phyloP scores from a whole-genome alignment of 2,888 invertebrate species.

The Hypercompe scribonia region DNA sequence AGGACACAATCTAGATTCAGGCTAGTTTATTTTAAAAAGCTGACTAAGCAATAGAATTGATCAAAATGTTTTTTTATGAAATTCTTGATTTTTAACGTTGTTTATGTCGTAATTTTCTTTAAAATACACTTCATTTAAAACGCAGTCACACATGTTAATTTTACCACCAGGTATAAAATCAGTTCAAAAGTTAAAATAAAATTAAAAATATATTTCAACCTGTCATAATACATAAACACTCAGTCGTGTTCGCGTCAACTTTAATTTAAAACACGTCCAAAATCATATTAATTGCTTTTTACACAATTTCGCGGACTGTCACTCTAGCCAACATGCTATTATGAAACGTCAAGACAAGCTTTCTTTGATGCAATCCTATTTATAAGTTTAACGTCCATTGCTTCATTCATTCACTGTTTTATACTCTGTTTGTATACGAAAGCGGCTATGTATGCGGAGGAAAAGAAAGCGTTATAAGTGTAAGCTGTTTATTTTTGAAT shows the following conservation, averaged over 20 bases:
- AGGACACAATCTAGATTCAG: no score
- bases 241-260: slow-evolving; percentile 48
- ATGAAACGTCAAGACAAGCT: slow-evolving; percentile 40
- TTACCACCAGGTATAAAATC: slow-evolving; percentile 17
- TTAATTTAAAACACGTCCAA: slow-evolving; percentile 57
- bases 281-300: slow-evolving; percentile 73
- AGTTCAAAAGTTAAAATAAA: slow-evolving; percentile 25
- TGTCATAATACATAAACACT: slow-evolving; percentile 53
- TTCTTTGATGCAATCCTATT: slow-evolving; percentile 57
- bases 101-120: not conserved
- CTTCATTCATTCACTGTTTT: slow-evolving; percentile 1
- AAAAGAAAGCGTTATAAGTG: slow-evolving; percentile 22
- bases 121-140: slow-evolving; percentile 7
- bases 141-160: slow-evolving; percentile 2
- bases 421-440: not conserved
- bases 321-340: slow-evolving; percentile 70
- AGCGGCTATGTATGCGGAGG: slow-evolving; percentile 28
- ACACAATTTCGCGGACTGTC: slow-evolving; percentile 76
- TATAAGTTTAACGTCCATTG: slow-evolving; percentile 35
- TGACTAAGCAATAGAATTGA: not conserved
- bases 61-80: no score
- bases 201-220: slow-evolving; percentile 52
- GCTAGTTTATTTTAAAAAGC: not conserved
- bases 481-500: slow-evolving; percentile 33
- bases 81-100: no score